phyloP scores from a whole-genome alignment of 2,888 invertebrate genomes.

The Cenopis cana region DNA sequence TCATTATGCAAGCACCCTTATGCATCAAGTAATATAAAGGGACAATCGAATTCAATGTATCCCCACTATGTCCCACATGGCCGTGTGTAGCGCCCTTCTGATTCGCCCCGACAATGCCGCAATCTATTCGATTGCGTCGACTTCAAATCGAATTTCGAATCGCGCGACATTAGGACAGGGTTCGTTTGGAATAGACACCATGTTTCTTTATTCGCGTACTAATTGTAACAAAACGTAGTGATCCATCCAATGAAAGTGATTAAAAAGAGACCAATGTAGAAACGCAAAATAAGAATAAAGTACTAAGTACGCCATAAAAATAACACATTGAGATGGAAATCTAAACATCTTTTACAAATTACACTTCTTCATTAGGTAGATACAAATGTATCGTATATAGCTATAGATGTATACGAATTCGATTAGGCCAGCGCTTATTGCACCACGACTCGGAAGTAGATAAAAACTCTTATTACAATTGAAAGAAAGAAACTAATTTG shows the following conservation, averaged over 20 bases:
- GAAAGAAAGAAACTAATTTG: constrained; percentile 61
- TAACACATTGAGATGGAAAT: neutral
- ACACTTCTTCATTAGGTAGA: neutral
- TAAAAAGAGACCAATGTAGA: neutral
- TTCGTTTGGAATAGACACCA: constrained; percentile 17
- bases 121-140: constrained; percentile 50
- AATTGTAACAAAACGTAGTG: neutral
- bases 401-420: constrained; percentile 1
- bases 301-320: neutral
- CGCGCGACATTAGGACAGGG: constrained; percentile 9
- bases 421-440: constrained; percentile 17
- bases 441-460: constrained; percentile 39
- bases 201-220: neutral
- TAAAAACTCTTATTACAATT: constrained; percentile 52
- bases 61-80: constrained; percentile 12
- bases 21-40: constrained; percentile 14
- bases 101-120: constrained; percentile 50
- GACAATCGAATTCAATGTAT: constrained; percentile 12
- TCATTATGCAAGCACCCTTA: neutral
- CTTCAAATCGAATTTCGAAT: constrained; percentile 31
- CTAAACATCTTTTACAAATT: neutral
- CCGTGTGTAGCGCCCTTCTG: constrained; percentile 45
- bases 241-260: neutral
- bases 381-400: neutral
- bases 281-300: neutral